These are phyloP conservation scores for Paraplagusia blochii DNA, from an alignment of 2,113 vertebrate species.

Conservation along the genomic window DNA sequence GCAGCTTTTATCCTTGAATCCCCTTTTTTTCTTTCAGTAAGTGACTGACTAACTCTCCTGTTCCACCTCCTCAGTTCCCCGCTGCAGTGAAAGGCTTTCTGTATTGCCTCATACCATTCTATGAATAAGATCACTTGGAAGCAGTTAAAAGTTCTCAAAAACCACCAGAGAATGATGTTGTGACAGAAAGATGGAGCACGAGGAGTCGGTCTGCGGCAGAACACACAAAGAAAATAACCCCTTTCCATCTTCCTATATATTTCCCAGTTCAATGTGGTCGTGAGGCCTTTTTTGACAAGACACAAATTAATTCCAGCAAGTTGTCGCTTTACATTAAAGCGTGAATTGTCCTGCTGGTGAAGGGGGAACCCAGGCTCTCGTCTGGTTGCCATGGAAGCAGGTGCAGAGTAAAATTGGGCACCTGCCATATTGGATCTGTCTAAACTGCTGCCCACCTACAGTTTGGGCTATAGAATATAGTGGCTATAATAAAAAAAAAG, in stretches of 20 bases:
- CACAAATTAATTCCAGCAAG: constrained; percentile 72
- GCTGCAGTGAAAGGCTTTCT: constrained; percentile 70
- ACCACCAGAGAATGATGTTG: constrained; percentile 41
- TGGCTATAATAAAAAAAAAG: no score
- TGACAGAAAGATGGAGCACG: constrained; percentile 10
- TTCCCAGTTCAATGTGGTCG: constrained; percentile 51
- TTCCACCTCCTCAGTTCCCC: constrained; percentile 51
- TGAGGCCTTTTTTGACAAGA: constrained; percentile 40
- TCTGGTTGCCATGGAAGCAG: constrained; percentile 77
- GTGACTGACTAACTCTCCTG: constrained; percentile 57
- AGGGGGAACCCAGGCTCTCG: constrained; percentile 60
- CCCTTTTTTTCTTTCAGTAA: constrained; percentile 66
- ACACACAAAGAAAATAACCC: constrained; percentile 55
- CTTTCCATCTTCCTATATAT: constrained; percentile 41
- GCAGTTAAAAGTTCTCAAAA: constrained; percentile 63
- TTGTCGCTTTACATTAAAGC: constrained; percentile 79
- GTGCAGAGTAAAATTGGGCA: constrained; percentile 57
- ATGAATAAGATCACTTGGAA: constrained; percentile 57
- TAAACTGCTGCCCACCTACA: constrained; percentile 67
- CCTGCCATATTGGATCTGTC: constrained; percentile 47
- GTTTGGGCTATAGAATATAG: no score
- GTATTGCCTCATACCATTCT: constrained; percentile 46
- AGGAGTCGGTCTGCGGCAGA: background rate
- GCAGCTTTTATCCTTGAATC: constrained; percentile 68
- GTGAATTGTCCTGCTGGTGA: constrained; percentile 64